These are phyloP conservation scores for Pachliopta kotzebuea DNA, from an alignment of 2,888 invertebrate species.

Conservation along the genomic window DNA sequence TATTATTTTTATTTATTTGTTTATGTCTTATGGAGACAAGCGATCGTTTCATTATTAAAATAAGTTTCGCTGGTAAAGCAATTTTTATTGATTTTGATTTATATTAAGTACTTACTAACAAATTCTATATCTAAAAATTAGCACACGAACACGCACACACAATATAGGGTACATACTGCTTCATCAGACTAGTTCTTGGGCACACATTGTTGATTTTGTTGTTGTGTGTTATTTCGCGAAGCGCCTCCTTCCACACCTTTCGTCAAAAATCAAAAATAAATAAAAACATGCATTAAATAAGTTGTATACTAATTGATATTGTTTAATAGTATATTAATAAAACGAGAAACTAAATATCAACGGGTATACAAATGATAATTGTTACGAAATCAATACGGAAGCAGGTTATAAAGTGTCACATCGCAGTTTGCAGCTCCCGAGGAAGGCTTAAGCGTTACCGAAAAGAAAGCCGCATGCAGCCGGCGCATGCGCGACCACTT, in stretches of 20 bases:
- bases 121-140: no score
- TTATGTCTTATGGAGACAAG: no score
- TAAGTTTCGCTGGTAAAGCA: no score
- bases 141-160: no score
- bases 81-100: no score
- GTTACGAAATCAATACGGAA: background rate
- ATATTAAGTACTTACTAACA: no score
- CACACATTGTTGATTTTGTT: slow-evolving; percentile 98
- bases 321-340: no score
- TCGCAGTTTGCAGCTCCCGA: background rate
- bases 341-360: background rate
- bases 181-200: slow-evolving; percentile 96
- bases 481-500: slow-evolving; percentile 70
- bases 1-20: no score
- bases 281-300: slow-evolving; percentile 40
- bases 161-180: slow-evolving; percentile 91
- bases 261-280: slow-evolving; percentile 49
- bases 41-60: no score
- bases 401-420: background rate
- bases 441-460: background rate
- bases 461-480: slow-evolving; percentile 44
- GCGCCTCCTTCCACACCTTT: slow-evolving; percentile 95
- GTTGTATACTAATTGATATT: background rate
- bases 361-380: background rate
- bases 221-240: slow-evolving; percentile 96